A percentile compares a stretch with the other conserved stretches of the same genome.
phyloP scores from a whole-genome alignment of 1,140 invertebrate genomes.

The Drusus annulatus region DNA sequence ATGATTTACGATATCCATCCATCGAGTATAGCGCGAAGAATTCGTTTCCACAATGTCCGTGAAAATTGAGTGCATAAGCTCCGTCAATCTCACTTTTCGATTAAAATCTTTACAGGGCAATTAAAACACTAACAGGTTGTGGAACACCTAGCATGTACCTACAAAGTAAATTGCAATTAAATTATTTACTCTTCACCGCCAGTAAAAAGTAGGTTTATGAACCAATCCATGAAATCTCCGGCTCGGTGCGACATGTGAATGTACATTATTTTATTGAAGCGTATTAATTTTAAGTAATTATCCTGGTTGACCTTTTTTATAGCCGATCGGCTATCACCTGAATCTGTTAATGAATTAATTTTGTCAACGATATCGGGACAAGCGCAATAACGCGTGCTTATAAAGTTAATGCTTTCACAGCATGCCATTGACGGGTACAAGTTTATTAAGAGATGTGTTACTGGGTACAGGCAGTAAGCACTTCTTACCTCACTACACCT shows the following conservation, averaged over 20 bases:
- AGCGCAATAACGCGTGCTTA: not conserved
- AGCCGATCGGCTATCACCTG: not conserved
- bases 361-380: not conserved
- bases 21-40: too few species aligned
- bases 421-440: slow-evolving; percentile 5
- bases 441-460: not conserved
- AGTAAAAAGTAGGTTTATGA: too few species aligned
- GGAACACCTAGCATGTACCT: slow-evolving; percentile 28
- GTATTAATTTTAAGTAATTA: not conserved
- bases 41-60: too few species aligned
- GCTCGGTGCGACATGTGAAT: slow-evolving; percentile 3
- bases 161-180: not conserved
- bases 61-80: too few species aligned
- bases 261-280: not conserved
- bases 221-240: not conserved
- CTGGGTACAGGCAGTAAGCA: too few species aligned
- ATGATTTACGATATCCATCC: not conserved
- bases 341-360: not conserved
- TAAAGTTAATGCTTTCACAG: not conserved
- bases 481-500: too few species aligned
- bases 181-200: too few species aligned
- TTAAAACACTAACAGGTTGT: slow-evolving; percentile 52
- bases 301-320: not conserved
- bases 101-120: slow-evolving; percentile 56
- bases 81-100: slow-evolving; percentile 51